Percentiles rank a stretch among this genome's conserved stretches.
Conservation (phyloP, 2,113 vertebrate species). For the Microtus pennsylvanicus region DNA sequence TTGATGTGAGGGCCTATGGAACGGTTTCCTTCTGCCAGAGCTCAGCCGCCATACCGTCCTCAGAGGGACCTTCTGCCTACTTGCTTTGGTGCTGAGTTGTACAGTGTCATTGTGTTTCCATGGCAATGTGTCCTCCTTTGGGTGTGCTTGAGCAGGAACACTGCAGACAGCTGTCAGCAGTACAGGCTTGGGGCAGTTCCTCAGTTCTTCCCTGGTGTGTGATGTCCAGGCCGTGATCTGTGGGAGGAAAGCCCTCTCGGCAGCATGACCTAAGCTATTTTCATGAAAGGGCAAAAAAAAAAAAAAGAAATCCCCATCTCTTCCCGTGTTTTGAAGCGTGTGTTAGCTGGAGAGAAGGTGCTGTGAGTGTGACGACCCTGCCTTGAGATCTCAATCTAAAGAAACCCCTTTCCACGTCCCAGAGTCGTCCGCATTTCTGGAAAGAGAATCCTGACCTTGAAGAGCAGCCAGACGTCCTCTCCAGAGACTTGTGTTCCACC, state of each 20-base stretch:
- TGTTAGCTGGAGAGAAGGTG: not conserved
- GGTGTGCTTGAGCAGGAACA: not conserved
- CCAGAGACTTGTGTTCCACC: not conserved
- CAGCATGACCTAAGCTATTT: not conserved
- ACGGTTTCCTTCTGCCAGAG: not conserved
- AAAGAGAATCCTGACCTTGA: slow-evolving; percentile 36
- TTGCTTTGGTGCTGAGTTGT: not conserved
- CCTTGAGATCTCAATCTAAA: slow-evolving; percentile 18
- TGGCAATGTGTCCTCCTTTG: not conserved
- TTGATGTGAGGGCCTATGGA: accelerated
- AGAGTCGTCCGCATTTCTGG: not conserved
- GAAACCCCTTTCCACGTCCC: not conserved
- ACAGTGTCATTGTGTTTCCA: not conserved
- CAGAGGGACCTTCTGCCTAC: not conserved
- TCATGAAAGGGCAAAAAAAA: not conserved
- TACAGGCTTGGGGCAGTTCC: not conserved
- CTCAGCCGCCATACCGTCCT: not conserved
- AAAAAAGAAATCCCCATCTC: not conserved
- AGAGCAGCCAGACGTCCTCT: not conserved
- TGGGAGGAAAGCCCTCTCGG: not conserved
- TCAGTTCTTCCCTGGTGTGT: not conserved
- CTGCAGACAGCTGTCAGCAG: not conserved
- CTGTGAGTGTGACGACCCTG: not conserved
- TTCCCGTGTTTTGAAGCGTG: not conserved
- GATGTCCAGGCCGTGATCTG: not conserved